phyloP scores from a whole-genome alignment of 2,888 invertebrate species.

The Papilio protenor region DNA sequence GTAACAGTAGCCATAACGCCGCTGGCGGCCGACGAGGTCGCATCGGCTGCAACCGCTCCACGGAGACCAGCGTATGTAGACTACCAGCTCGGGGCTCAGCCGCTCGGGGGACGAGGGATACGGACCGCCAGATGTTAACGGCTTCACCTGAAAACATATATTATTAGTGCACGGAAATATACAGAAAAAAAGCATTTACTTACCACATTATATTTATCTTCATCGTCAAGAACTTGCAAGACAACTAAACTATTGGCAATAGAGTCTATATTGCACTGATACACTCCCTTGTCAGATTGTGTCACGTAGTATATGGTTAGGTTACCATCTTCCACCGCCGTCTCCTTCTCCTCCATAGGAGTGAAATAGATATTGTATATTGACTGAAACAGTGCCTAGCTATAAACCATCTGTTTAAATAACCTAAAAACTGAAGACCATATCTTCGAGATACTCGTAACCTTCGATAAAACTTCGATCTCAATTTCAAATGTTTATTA shows the following conservation, averaged over 20 bases:
- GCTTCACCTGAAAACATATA: constrained; percentile 55
- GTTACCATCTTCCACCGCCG: constrained; percentile 66
- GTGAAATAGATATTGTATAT: constrained; percentile 49
- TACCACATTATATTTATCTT: constrained; percentile 68
- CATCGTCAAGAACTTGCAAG: constrained; percentile 78
- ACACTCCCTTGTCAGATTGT: constrained; percentile 80
- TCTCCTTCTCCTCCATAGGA: constrained; percentile 52
- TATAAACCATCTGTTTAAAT: not conserved
- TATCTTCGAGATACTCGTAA: not conserved
- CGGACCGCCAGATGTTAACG: constrained; percentile 54
- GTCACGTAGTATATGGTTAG: constrained; percentile 82
- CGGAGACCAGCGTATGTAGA: constrained; percentile 84
- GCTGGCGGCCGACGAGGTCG: constrained; percentile 81
- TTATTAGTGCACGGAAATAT: not conserved
- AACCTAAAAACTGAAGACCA: not conserved
- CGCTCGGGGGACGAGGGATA: constrained; percentile 44
- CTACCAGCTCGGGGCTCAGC: constrained; percentile 55
- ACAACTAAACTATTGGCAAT: constrained; percentile 66
- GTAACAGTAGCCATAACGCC: constrained; percentile 86
- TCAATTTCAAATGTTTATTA: constrained; percentile 54
- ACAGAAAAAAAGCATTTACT: constrained; percentile 45
- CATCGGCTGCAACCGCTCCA: constrained; percentile 89
- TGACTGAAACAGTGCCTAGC: constrained; percentile 47
- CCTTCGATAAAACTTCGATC: not conserved
- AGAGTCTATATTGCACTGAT: constrained; percentile 80